Evolutionary conservation across 2,797 vertebrate species (phyloP).

Genomic region (Dromococcyx pavoninus): DNA sequence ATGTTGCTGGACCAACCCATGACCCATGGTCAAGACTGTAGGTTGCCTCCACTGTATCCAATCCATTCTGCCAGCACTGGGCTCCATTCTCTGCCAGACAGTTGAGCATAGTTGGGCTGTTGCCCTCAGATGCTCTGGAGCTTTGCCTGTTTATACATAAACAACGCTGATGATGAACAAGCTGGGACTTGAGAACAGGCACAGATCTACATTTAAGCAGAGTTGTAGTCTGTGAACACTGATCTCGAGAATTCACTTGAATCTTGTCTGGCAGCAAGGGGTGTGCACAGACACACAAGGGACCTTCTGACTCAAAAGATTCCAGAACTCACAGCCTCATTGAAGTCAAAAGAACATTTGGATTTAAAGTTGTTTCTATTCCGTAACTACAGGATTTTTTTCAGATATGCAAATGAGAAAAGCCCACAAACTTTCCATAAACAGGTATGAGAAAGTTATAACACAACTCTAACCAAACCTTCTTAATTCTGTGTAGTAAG

Average conservation of each 20-base stretch:
- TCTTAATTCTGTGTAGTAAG: background rate
- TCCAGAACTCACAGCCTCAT: background rate
- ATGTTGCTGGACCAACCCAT: background rate
- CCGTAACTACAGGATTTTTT: background rate
- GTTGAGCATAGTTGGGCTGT: background rate
- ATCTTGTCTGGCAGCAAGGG: background rate
- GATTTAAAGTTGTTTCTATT: background rate
- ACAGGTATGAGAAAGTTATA: background rate
- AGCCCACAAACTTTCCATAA: background rate
- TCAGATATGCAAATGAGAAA: background rate
- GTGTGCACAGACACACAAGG: background rate
- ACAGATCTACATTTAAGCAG: background rate
- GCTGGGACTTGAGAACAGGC: constrained; percentile 20
- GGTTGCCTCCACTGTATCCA: background rate
- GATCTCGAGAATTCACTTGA: background rate
- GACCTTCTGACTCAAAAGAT: background rate
- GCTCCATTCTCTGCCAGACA: background rate
- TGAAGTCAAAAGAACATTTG: background rate
- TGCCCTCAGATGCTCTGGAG: constrained; percentile 40
- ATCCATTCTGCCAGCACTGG: background rate
- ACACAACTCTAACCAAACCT: background rate
- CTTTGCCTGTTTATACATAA: constrained; percentile 48
- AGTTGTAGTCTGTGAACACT: background rate
- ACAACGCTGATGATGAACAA: constrained; percentile 10
- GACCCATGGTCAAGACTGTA: background rate